These are phyloP conservation scores for Anomalospiza imberbis DNA, from an alignment of 2,797 vertebrate species.

Conservation along the genomic window DNA sequence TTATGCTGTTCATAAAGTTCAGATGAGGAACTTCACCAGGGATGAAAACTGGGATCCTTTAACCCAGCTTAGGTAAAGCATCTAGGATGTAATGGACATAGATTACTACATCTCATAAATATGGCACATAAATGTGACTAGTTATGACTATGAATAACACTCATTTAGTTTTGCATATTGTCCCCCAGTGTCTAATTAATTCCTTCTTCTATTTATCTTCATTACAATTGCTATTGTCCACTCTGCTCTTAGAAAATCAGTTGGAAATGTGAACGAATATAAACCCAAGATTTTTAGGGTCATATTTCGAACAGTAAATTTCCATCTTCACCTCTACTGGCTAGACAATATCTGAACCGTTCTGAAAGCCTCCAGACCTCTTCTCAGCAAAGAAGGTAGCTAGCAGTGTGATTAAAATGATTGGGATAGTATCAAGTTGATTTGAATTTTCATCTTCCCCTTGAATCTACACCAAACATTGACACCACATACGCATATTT, in stretches of 20 bases:
- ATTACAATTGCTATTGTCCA: conserved; percentile 33
- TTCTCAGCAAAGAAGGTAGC: not conserved
- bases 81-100: not conserved
- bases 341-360: not conserved
- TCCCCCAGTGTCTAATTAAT: conserved; percentile 56
- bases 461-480: not conserved
- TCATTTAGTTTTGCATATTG: conserved; percentile 46
- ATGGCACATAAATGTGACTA: conserved; percentile 28
- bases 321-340: not conserved
- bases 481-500: not conserved
- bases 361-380: not conserved
- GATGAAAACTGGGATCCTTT: conserved; percentile 5
- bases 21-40: not conserved
- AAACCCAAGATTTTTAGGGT: not conserved
- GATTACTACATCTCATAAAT: conserved; percentile 16
- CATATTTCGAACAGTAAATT: not conserved
- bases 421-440: not conserved
- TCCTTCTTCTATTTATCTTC: conserved; percentile 59
- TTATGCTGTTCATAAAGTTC: not conserved
- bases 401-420: not conserved
- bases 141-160: conserved; percentile 36
- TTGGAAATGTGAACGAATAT: conserved; percentile 3
- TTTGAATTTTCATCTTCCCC: not conserved
- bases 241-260: conserved; percentile 51
- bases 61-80: not conserved